Evolutionary conservation across 2,113 vertebrate species (phyloP).

Genomic region (Callocephalon fimbriatum): DNA sequence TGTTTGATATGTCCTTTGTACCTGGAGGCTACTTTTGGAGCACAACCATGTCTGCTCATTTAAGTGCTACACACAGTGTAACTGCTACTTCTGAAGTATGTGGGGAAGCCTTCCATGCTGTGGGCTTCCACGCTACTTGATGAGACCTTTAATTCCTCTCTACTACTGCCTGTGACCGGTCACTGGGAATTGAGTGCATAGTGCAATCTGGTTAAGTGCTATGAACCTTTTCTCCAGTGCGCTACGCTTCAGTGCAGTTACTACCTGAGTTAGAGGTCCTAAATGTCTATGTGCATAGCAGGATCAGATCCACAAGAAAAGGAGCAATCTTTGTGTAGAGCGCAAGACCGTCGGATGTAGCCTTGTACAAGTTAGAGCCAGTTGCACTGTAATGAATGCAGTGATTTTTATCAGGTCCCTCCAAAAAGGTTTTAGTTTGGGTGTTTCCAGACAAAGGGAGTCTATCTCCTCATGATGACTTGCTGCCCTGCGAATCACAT

Average conservation of each 20-base stretch:
- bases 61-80: neutral
- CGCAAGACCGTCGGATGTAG: rapidly evolving
- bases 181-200: neutral
- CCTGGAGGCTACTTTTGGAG: neutral
- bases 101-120: neutral
- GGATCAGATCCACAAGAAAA: neutral
- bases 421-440: neutral
- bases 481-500: neutral
- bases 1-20: neutral
- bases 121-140: neutral
- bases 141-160: neutral
- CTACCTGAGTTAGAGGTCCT: neutral
- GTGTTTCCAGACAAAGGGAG: neutral
- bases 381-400: neutral
- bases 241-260: neutral
- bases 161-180: neutral
- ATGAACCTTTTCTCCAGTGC: neutral
- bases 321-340: neutral
- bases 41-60: neutral
- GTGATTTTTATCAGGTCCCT: neutral
- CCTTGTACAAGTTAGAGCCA: neutral
- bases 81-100: neutral
- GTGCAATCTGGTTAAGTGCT: neutral
- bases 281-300: rapidly evolving
- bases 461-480: neutral